Evolutionary conservation across 2,888 invertebrate species (phyloP), one percentile per base, ranked within the genome.

Genomic region (Cabera pusaria): DNA sequence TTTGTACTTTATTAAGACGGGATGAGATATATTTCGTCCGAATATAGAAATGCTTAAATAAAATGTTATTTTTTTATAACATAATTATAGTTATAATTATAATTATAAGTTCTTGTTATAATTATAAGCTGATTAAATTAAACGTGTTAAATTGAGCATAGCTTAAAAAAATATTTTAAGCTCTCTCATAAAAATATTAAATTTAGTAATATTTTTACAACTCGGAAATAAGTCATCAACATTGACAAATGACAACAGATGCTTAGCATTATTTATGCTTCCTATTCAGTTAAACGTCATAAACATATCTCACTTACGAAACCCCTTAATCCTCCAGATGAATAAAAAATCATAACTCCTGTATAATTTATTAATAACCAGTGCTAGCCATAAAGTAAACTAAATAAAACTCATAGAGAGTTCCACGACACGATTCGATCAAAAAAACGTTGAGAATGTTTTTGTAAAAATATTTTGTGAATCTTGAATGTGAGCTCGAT

Each of bases 381-480:
- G 63, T 70, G 67, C 57, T 53, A 51, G 52, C 49, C 53, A 66
- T 64, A 73, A 71, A 80, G 72, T 72, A 77, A 72, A 74, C 72
- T 65, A 60, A 56, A 75, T 72, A 65, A 68, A 68, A 62, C 51
- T 51, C 44, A 59, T 59, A 75, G 68, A 69, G 63, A 56, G 36
- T 44, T 42, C 37, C 56, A 59, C 54, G 59, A 51, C 39, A 33
- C 47, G 52, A 54, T 55, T 39, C 52, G 53, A 58, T 55, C 38
- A 39, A 52, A 44, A 43, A 52, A 40, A 25, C 38, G 50, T 56
- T 58, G 52, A 65, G 58, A 56, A 64, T 68, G 59, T 73, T 77
- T 73, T 73, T 66, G 64, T 72, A 63, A 72, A 65, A 81, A 79
- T 74, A 77, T 79, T 80, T 74, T 68, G 75, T 81, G 72, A 76